Evolutionary conservation across 2,888 invertebrate species (phyloP).

Genomic region (Eulithis prunata): DNA sequence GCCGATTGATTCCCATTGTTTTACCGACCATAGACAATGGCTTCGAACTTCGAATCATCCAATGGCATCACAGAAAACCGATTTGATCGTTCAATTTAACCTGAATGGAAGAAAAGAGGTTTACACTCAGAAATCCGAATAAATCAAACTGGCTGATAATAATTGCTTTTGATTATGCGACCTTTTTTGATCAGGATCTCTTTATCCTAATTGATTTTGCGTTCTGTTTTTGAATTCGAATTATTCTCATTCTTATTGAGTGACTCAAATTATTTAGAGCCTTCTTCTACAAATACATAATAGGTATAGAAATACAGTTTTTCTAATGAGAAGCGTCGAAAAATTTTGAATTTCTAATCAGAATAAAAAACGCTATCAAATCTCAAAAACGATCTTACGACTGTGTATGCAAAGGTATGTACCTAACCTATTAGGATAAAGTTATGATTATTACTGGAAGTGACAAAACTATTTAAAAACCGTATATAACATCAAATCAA

Average conservation of each 20-base stretch:
- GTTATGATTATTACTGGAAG: too few relatives aligned
- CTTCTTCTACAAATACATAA: too few relatives aligned
- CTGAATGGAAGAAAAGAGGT: slow-evolving; percentile 78
- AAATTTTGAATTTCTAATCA: too few relatives aligned
- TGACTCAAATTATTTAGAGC: not conserved
- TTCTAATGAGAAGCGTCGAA: too few relatives aligned
- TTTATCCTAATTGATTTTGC: slow-evolving; percentile 49
- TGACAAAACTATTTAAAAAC: too few relatives aligned
- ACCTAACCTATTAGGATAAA: too few relatives aligned
- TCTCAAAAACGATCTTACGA: too few relatives aligned
- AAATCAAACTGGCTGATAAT: slow-evolving; percentile 74
- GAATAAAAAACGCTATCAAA: too few relatives aligned
- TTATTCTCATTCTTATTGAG: slow-evolving; percentile 33
- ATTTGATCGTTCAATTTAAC: slow-evolving; percentile 79
- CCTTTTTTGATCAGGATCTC: slow-evolving; percentile 55
- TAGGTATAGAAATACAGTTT: too few relatives aligned
- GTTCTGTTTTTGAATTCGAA: slow-evolving; percentile 51
- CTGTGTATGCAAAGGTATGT: too few relatives aligned
- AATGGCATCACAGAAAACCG: slow-evolving; percentile 42
- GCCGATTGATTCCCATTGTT: slow-evolving; percentile 73
- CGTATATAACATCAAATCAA: not conserved
- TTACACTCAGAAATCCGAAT: slow-evolving; percentile 70
- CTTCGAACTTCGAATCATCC: slow-evolving; percentile 27
- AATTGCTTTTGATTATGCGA: slow-evolving; percentile 62
- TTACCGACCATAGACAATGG: slow-evolving; percentile 42